phyloP scores from a whole-genome alignment of 2,888 invertebrate species.

The Nasonia oneida region DNA sequence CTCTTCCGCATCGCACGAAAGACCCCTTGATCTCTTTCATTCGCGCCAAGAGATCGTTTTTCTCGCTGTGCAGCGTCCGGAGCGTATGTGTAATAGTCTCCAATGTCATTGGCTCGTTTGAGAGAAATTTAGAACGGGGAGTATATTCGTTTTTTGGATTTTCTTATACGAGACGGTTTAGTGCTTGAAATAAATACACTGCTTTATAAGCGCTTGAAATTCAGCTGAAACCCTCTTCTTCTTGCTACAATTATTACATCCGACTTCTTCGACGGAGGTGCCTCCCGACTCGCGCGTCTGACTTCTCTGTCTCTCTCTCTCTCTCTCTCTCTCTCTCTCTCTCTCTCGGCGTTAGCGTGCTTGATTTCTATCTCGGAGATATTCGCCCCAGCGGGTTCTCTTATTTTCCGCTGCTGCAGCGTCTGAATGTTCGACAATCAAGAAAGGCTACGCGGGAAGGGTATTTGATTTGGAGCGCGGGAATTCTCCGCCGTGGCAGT shows the following conservation, averaged over 20 bases:
- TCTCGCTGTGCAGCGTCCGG: neutral
- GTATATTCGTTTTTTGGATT: neutral
- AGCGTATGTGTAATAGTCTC: neutral
- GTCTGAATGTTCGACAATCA: constrained; percentile 58
- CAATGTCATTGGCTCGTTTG: neutral
- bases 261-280: no score
- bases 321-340: neutral
- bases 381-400: constrained; percentile 38
- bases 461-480: constrained; percentile 54
- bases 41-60: neutral
- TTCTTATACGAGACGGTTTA: neutral
- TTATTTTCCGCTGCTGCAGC: constrained; percentile 38
- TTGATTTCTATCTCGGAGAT: constrained; percentile 51
- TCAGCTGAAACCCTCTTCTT: no score
- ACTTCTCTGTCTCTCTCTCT: neutral
- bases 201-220: no score
- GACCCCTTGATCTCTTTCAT: constrained; percentile 6
- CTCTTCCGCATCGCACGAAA: neutral
- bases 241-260: no score
- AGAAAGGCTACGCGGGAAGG: constrained; percentile 47
- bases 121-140: constrained; percentile 34
- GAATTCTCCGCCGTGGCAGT: constrained; percentile 9
- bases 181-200: no score
- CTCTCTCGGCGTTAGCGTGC: constrained; percentile 32
- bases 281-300: no score